Evolutionary conservation across 1,140 invertebrate genomes (phyloP).

Genomic region (Eueides isabella): DNA sequence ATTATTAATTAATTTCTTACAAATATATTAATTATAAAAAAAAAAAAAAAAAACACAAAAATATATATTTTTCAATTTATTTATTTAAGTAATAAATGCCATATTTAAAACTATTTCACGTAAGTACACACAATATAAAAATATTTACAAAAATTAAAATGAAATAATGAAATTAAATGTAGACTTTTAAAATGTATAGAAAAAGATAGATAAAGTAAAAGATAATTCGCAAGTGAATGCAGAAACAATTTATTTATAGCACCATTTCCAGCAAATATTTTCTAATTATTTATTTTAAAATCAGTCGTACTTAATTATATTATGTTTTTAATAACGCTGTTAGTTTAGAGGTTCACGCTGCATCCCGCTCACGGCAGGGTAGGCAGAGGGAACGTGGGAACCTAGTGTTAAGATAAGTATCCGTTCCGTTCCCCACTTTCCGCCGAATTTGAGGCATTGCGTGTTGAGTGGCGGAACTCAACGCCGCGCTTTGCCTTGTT

Average conservation of each 20-base stretch:
- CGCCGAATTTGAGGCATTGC: too few relatives aligned
- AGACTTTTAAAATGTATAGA: not conserved
- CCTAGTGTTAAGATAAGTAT: too few relatives aligned
- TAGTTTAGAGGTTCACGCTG: too few relatives aligned
- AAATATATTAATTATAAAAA: not conserved
- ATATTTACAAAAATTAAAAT: slow-evolving; percentile 16
- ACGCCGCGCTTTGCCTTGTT: too few relatives aligned
- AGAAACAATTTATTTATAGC: slow-evolving; percentile 44
- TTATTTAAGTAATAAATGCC: not conserved
- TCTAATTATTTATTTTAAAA: not conserved
- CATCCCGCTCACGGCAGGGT: too few relatives aligned
- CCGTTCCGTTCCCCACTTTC: too few relatives aligned
- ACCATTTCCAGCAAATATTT: slow-evolving; percentile 53
- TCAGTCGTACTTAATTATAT: slow-evolving; percentile 1
- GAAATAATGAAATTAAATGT: not conserved
- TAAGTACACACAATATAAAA: not conserved
- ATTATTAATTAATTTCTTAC: not conserved
- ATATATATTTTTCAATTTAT: not conserved
- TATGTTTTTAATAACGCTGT: not conserved
- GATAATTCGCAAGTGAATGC: not conserved
- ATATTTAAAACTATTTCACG: not conserved
- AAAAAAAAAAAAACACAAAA: not conserved
- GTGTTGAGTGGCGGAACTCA: too few relatives aligned
- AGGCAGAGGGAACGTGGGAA: too few relatives aligned
- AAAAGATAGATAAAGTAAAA: not conserved